Evolutionary conservation across 2,797 vertebrate species (phyloP).

Genomic region (Sitta carolinensis): DNA sequence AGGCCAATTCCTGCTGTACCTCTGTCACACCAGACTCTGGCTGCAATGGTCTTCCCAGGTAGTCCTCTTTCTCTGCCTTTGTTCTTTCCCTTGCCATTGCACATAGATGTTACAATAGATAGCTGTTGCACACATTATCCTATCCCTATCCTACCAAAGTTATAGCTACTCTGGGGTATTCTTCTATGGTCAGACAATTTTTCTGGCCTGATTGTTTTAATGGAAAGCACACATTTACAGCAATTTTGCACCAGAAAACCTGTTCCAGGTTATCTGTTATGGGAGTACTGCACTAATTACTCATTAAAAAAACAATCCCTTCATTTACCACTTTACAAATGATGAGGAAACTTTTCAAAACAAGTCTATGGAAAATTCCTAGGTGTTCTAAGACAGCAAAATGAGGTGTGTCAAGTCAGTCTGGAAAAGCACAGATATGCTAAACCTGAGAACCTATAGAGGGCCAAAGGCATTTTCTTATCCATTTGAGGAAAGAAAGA

Average conservation of each 20-base stretch:
- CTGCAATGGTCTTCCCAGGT: not conserved
- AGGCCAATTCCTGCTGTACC: not conserved
- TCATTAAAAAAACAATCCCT: not conserved
- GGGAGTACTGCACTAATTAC: not conserved
- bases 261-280: not conserved
- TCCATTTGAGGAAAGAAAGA: conserved; percentile 17
- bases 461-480: conserved; percentile 41
- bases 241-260: not conserved
- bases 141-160: not conserved
- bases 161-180: not conserved
- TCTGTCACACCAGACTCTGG: not conserved
- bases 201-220: not conserved
- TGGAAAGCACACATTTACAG: not conserved
- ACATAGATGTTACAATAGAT: not conserved
- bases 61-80: not conserved
- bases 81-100: not conserved
- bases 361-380: conserved; percentile 57
- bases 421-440: conserved; percentile 15
- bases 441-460: conserved; percentile 22
- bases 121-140: not conserved
- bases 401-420: conserved; percentile 20
- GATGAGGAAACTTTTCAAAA: conserved; percentile 63
- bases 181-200: not conserved
- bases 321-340: conserved; percentile 43
- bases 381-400: conserved; percentile 49